phyloP scores from a whole-genome alignment of 1,140 invertebrate genomes.

The Oscheius sp. region DNA sequence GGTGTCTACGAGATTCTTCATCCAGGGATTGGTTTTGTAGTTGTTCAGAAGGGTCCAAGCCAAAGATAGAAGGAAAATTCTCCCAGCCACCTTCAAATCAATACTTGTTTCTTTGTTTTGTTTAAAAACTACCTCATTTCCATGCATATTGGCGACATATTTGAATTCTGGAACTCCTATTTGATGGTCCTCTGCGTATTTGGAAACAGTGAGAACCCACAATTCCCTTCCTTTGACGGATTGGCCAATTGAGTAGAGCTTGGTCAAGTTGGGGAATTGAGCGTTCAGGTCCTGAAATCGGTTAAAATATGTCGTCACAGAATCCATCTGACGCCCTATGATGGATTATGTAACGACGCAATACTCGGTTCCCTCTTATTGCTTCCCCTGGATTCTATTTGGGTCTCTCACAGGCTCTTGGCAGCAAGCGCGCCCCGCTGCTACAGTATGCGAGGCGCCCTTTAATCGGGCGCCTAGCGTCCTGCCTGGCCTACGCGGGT shows the following conservation, averaged over 20 bases:
- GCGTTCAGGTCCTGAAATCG: constrained; percentile 34
- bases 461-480: no score
- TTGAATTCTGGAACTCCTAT: constrained; percentile 86
- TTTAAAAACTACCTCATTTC: constrained; percentile 74
- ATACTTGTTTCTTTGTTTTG: constrained; percentile 1
- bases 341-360: no score
- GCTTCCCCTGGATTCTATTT: no score
- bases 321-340: no score
- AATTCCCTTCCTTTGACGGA: constrained; percentile 34
- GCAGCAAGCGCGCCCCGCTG: no score
- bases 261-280: constrained; percentile 38
- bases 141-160: constrained; percentile 91
- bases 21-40: constrained; percentile 71
- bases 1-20: constrained; percentile 75
- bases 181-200: constrained; percentile 78
- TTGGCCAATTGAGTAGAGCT: constrained; percentile 36
- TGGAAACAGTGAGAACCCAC: constrained; percentile 77
- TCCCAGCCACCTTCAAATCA: constrained; percentile 71
- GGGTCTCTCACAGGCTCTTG: no score
- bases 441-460: no score
- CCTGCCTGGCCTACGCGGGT: no score
- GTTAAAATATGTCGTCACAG: no score
- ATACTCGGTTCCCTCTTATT: no score
- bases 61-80: constrained; percentile 77
- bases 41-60: constrained; percentile 82